These are phyloP conservation scores for honey bee (Apis mellifera) DNA, from an alignment of 1,140 invertebrate genomes.

Conservation along the genomic window DNA sequence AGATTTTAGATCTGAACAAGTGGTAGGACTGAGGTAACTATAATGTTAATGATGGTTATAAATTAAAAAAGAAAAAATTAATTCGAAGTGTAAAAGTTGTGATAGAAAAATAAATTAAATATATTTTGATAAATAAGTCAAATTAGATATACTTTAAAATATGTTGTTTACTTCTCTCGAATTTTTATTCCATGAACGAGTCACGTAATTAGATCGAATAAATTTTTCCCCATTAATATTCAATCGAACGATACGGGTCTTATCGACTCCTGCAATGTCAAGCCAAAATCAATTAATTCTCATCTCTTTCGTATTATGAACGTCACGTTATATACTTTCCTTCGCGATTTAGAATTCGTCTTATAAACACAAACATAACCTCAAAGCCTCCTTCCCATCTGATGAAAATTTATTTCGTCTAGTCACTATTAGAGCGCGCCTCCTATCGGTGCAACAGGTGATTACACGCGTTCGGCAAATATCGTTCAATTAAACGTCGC, in stretches of 20 bases:
- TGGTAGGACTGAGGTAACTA: not conserved
- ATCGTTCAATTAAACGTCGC: conserved; percentile 61
- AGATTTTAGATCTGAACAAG: not conserved
- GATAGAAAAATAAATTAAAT: not conserved
- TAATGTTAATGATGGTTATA: too few species aligned
- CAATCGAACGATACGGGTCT: not conserved
- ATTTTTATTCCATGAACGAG: not conserved
- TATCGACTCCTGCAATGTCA: not conserved
- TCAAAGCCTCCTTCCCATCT: not conserved
- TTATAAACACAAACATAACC: conserved; percentile 5
- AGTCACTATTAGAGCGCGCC: conserved; percentile 39
- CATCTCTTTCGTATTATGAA: not conserved
- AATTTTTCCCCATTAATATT: not conserved
- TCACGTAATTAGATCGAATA: not conserved
- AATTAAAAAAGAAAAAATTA: not conserved
- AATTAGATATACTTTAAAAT: not conserved
- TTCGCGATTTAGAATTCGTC: not conserved
- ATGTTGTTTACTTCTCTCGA: not conserved
- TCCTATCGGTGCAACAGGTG: conserved; percentile 58
- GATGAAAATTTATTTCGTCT: conserved; percentile 52
- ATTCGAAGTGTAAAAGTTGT: not conserved
- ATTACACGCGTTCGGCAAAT: conserved; percentile 65
- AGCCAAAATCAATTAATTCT: conserved; percentile 2
- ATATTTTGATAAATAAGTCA: too few species aligned
- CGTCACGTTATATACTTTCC: not conserved